Percentiles rank a stretch among this genome's conserved stretches.
phyloP scores from a whole-genome alignment of 2,113 vertebrate species.

The Motacilla tschutschensis region DNA sequence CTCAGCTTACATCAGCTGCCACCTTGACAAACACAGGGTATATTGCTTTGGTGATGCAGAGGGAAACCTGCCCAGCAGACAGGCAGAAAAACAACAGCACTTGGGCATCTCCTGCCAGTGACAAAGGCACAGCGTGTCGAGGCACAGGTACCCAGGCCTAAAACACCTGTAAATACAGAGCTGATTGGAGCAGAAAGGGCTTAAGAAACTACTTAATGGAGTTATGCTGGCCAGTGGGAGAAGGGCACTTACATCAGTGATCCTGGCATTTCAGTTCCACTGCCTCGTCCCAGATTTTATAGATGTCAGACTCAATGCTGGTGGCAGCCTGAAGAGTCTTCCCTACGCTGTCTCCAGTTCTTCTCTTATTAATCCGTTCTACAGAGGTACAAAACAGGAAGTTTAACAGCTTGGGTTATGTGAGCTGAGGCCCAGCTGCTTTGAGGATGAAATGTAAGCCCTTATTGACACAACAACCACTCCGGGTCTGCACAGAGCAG shows the following conservation, averaged over 20 bases:
- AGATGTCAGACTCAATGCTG: not conserved
- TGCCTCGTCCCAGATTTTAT: not conserved
- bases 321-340: not conserved
- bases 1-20: not conserved
- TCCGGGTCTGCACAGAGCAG: not conserved
- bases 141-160: not conserved
- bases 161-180: not conserved
- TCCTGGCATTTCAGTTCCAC: not conserved
- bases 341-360: fast-evolving
- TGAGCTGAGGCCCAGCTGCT: not conserved
- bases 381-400: not conserved
- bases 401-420: not conserved
- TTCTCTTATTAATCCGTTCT: not conserved
- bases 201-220: not conserved
- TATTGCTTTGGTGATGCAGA: not conserved
- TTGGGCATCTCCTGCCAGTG: not conserved
- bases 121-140: not conserved
- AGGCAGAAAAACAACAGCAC: not conserved
- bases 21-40: not conserved
- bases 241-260: not conserved
- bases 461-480: not conserved
- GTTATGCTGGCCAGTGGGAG: not conserved
- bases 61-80: not conserved
- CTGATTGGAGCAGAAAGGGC: not conserved
- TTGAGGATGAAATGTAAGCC: not conserved